Conservation (phyloP, 2,888 invertebrate genomes). For the Andrena dorsata region DNA sequence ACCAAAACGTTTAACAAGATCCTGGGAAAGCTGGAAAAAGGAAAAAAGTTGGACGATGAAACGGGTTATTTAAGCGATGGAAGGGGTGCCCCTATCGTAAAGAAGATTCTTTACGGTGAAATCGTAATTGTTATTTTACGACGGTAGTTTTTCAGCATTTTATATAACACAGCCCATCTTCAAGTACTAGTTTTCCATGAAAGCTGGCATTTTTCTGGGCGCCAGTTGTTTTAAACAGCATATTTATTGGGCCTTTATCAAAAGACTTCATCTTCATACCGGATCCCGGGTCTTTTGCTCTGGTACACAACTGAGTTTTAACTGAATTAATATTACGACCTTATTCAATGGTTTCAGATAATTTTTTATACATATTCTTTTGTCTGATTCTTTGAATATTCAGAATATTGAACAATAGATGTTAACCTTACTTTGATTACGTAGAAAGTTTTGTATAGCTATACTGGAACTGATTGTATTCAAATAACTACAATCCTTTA, state of each 20-base stretch:
- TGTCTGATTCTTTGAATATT: neutral
- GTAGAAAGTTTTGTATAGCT: neutral
- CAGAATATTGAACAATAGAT: neutral
- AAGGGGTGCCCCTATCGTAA: neutral
- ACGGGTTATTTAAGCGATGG: neutral
- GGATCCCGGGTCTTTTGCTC: neutral
- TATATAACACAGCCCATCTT: neutral
- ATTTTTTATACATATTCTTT: neutral
- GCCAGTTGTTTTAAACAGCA: neutral
- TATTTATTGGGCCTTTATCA: neutral
- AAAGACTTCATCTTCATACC: neutral
- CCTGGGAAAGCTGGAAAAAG: neutral
- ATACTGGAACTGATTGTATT: too few species aligned
- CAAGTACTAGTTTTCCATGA: neutral
- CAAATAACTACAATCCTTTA: neutral
- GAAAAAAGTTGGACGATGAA: slow-evolving; percentile 1
- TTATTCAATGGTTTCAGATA: neutral
- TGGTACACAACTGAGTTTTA: neutral
- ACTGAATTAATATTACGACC: neutral
- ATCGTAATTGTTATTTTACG: slow-evolving; percentile 11
- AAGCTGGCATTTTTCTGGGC: neutral
- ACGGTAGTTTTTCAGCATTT: neutral
- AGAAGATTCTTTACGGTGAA: neutral
- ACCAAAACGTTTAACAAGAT: slow-evolving; percentile 12
- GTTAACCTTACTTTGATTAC: neutral